Conservation (phyloP, 2,888 invertebrate species). For the Plemyria rubiginata region DNA sequence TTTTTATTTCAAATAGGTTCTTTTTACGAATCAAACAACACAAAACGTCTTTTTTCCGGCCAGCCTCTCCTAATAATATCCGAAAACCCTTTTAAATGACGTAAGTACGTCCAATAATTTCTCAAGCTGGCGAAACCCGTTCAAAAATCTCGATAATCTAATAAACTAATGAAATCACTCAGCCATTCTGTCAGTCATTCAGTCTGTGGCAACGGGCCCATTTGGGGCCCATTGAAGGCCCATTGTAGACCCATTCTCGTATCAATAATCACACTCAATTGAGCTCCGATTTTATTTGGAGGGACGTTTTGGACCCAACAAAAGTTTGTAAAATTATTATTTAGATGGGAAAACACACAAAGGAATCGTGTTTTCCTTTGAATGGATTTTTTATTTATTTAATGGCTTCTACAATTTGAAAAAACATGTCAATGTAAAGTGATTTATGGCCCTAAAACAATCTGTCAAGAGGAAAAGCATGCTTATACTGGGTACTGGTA, state of each 20-base stretch:
- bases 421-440: background rate
- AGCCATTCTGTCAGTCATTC: slow-evolving; percentile 14
- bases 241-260: slow-evolving; percentile 9
- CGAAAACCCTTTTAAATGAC: background rate
- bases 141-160: background rate
- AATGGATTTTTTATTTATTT: background rate
- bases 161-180: slow-evolving; percentile 15
- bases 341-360: slow-evolving; percentile 21
- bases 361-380: background rate
- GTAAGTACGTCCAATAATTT: background rate
- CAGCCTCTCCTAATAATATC: background rate
- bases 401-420: background rate
- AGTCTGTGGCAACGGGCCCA: slow-evolving; percentile 10
- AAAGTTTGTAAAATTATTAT: slow-evolving; percentile 36
- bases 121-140: slow-evolving; percentile 1
- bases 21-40: no score
- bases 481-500: no score
- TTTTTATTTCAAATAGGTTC: no score
- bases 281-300: slow-evolving; percentile 21
- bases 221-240: background rate
- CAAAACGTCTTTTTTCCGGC: no score
- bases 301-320: slow-evolving; percentile 21
- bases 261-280: slow-evolving; percentile 22
- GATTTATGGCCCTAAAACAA: no score
- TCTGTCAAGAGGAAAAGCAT: no score